These are phyloP conservation scores for Catagonus wagneri DNA, from an alignment of 2,113 vertebrate species.

Conservation along the genomic window DNA sequence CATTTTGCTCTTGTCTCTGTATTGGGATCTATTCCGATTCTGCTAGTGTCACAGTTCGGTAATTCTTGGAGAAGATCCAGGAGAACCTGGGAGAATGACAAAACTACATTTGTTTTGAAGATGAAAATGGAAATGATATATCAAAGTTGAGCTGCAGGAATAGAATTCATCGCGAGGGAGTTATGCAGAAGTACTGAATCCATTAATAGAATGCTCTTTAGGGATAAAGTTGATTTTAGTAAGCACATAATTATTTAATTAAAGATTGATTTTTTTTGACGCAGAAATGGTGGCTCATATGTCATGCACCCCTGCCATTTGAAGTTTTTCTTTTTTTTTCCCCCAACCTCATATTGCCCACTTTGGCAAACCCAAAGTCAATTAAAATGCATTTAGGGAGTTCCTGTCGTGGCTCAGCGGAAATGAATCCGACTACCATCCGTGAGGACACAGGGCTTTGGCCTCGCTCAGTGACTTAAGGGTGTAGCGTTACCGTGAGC, in stretches of 20 bases:
- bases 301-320: not conserved
- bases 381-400: not conserved
- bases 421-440: no score
- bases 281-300: not conserved
- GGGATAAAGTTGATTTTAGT: conserved; percentile 15
- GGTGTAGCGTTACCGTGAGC: no score
- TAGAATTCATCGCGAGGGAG: conserved; percentile 14
- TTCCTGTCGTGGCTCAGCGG: no score
- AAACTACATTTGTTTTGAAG: conserved; percentile 47
- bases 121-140: conserved; percentile 57
- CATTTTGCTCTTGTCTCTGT: conserved; percentile 29
- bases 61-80: conserved; percentile 52
- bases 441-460: no score
- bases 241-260: conserved; percentile 33
- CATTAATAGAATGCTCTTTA: conserved; percentile 2
- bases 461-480: no score
- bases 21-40: conserved; percentile 50
- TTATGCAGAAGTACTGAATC: not conserved
- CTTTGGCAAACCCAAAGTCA: not conserved
- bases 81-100: conserved; percentile 38
- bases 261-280: conserved; percentile 29
- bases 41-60: not conserved
- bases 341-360: not conserved
- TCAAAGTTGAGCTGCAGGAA: conserved; percentile 40
- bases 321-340: not conserved